Evolutionary conservation across 2,888 invertebrate species (phyloP), one percentile per base, ranked within the genome.

Genomic region (Pollenia labialis): DNA sequence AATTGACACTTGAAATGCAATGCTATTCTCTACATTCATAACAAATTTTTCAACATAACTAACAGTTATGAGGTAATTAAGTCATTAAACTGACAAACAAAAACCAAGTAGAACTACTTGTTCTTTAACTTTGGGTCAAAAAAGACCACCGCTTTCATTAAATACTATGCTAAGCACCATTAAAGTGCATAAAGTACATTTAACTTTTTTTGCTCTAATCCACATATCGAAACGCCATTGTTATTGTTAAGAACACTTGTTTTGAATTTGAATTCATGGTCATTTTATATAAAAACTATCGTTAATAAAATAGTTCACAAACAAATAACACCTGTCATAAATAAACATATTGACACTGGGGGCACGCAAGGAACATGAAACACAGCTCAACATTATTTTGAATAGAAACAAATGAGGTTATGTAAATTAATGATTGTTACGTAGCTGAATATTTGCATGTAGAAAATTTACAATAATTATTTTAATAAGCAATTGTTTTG

Each of bases 321-420:
- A 40, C 16, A 50, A 52, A 76, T 75, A 69, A 42, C 77, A 83
- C 77, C 42, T 83, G 77, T 23, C 64, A 72, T 77, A 72, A 83
- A 54, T 64, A 56, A 72, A 64, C 71, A 77, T 66, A 62, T 77
- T 71, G 56, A 56, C 48, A 48, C 56, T 64, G 18, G 52, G 58
- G 18, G 71, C 23, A 54, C 69, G n/a, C 62, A 76, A 68, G 42
- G 56, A 77, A 77, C 83, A 83, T 77, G 77, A 50, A 42, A 77
- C 50, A 72, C 16, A 72, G 72, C 64, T 72, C 56, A 58, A 66
- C 56, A 60, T 58, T 23, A 58, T 23, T 50, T 66, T 58, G 11
- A 68, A 50, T 50, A 32, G n/a, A 44, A 40, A n/a, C 16, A 76
- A 64, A 52, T 56, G 4, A 32, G 16, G 23, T 16, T 6, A 58